phyloP scores from a whole-genome alignment of 1,140 invertebrate species.

The Drosophila hydei region DNA sequence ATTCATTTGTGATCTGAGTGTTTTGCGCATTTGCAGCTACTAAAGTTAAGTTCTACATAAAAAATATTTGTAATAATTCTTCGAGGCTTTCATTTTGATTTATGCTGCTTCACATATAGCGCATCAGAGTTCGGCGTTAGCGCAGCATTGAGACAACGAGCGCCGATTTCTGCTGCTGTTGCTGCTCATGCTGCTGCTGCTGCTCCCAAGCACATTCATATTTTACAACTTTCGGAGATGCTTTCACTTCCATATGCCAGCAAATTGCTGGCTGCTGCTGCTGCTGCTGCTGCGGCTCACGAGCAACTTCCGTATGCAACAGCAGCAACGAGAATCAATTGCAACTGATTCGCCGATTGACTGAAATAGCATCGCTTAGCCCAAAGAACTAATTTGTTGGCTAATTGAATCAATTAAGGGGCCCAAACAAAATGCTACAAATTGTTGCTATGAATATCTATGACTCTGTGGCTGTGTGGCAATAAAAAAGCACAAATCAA shows the following conservation, averaged over 20 bases:
- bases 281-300: slow-evolving; percentile 29
- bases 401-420: slow-evolving; percentile 20
- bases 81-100: no score
- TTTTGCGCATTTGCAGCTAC: no score
- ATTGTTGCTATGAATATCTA: slow-evolving; percentile 7
- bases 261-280: slow-evolving; percentile 56
- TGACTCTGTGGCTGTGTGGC: slow-evolving; percentile 24
- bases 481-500: slow-evolving; percentile 23
- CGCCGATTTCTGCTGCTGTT: slow-evolving; percentile 2
- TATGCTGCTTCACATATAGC: background rate
- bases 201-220: slow-evolving; percentile 52
- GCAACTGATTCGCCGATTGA: slow-evolving; percentile 14
- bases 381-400: background rate
- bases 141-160: background rate
- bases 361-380: background rate
- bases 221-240: slow-evolving; percentile 76
- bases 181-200: slow-evolving; percentile 34
- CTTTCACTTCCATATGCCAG: slow-evolving; percentile 73
- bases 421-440: slow-evolving; percentile 15
- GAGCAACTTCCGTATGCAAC: slow-evolving; percentile 41
- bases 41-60: no score
- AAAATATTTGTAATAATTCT: no score
- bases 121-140: slow-evolving; percentile 7
- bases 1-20: no score
- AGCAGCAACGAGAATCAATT: slow-evolving; percentile 20